These are phyloP conservation scores for Drosophila neutralis DNA, from an alignment of 2,888 invertebrate species.

Conservation along the genomic window DNA sequence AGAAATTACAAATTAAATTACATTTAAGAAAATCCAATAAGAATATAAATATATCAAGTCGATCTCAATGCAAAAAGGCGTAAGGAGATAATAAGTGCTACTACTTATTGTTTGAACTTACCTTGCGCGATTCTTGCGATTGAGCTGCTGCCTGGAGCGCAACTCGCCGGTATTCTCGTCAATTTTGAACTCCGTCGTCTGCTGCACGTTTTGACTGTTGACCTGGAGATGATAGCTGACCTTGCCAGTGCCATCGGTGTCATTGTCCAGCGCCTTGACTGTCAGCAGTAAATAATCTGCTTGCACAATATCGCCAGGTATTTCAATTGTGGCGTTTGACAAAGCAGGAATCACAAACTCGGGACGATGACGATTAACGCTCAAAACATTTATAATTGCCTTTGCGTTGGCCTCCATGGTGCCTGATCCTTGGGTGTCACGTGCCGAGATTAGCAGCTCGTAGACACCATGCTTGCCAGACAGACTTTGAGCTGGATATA, in stretches of 20 bases:
- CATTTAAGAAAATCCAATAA: background rate
- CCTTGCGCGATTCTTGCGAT: slow-evolving; percentile 89
- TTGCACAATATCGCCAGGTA: slow-evolving; percentile 92
- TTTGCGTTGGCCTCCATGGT: slow-evolving; percentile 88
- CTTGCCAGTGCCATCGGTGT: slow-evolving; percentile 92
- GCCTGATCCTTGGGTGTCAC: slow-evolving; percentile 90
- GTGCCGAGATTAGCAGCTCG: slow-evolving; percentile 89
- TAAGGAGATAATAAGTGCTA: background rate
- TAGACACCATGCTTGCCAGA: slow-evolving; percentile 87
- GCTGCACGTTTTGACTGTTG: slow-evolving; percentile 89
- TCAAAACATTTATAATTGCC: slow-evolving; percentile 91
- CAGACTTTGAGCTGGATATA: slow-evolving; percentile 91
- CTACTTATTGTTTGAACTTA: slow-evolving; percentile 38
- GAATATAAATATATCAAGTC: background rate
- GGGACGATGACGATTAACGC: slow-evolving; percentile 93
- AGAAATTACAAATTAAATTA: background rate
- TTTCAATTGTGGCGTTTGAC: slow-evolving; percentile 91
- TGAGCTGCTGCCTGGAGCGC: slow-evolving; percentile 91
- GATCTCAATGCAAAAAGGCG: background rate
- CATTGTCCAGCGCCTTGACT: slow-evolving; percentile 92
- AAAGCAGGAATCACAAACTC: slow-evolving; percentile 91
- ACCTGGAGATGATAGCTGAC: slow-evolving; percentile 93
- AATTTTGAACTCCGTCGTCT: slow-evolving; percentile 93
- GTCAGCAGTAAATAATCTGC: slow-evolving; percentile 92
- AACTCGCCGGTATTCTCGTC: slow-evolving; percentile 92